Evolutionary conservation across 2,797 vertebrate species (phyloP).

Genomic region (Cryptoblepharus egeriae): DNA sequence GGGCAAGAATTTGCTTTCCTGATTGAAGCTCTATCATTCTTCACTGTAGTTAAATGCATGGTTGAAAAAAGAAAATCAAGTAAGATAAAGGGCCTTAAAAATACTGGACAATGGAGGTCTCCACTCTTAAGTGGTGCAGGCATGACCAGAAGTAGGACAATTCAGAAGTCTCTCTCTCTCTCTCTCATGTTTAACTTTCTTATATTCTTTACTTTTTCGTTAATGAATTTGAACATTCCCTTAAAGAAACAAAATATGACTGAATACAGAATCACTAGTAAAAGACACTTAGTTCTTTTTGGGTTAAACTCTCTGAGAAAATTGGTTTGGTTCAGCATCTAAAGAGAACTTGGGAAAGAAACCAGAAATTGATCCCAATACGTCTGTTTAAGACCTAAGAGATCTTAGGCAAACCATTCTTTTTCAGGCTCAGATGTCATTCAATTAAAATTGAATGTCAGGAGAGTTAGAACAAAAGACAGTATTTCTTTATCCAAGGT

Average conservation of each 20-base stretch:
- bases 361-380: too few species aligned
- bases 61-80: slow-evolving; percentile 36
- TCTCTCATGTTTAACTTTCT: slow-evolving; percentile 47
- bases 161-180: slow-evolving; percentile 28
- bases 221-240: slow-evolving; percentile 54
- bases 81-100: slow-evolving; percentile 53
- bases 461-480: too few species aligned
- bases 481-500: too few species aligned
- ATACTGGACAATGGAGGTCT: slow-evolving; percentile 48
- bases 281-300: slow-evolving; percentile 46
- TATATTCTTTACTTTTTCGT: slow-evolving; percentile 53
- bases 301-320: slow-evolving; percentile 65
- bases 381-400: neutral
- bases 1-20: slow-evolving; percentile 36
- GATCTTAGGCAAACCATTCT: too few species aligned
- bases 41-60: slow-evolving; percentile 44
- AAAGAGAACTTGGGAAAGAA: neutral
- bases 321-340: neutral
- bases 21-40: slow-evolving; percentile 16
- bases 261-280: slow-evolving; percentile 53
- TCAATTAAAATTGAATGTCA: too few species aligned
- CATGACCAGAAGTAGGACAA: slow-evolving; percentile 49
- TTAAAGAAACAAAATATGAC: slow-evolving; percentile 51
- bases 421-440: too few species aligned
- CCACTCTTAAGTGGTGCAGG: slow-evolving; percentile 47